Percentiles rank a stretch among this genome's conserved stretches.
phyloP scores from a whole-genome alignment of 1,140 invertebrate genomes.

The Helicoverpa armigera region DNA sequence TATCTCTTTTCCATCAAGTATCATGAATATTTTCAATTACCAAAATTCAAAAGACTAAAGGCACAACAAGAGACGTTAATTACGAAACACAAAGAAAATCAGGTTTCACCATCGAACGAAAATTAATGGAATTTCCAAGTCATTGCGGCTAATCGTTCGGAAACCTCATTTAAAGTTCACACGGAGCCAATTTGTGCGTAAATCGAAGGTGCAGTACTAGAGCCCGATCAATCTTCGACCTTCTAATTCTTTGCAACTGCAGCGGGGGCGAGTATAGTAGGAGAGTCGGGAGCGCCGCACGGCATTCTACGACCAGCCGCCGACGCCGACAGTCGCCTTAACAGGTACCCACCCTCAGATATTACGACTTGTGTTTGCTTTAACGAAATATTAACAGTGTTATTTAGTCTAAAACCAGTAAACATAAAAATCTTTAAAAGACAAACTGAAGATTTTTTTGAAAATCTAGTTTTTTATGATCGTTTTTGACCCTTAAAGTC shows the following conservation, averaged over 20 bases:
- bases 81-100: background rate
- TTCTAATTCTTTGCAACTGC: constrained; percentile 63
- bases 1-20: no score
- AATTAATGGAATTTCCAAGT: constrained; percentile 50
- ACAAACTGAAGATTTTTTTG: background rate
- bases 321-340: constrained; percentile 60
- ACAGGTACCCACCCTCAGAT: constrained; percentile 58
- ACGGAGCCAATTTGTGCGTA: constrained; percentile 55
- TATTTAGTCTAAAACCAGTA: background rate
- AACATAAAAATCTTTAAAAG: background rate
- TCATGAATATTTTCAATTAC: no score
- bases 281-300: constrained; percentile 58
- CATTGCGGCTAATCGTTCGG: constrained; percentile 26
- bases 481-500: background rate
- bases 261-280: constrained; percentile 55
- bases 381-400: constrained; percentile 22
- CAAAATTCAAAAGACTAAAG: constrained; percentile 1
- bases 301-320: constrained; percentile 69
- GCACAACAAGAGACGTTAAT: background rate
- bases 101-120: constrained; percentile 3
- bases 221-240: constrained; percentile 67
- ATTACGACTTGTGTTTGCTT: constrained; percentile 44
- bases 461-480: background rate
- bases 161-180: constrained; percentile 44
- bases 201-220: constrained; percentile 57